Evolutionary conservation across 2,888 invertebrate genomes (phyloP).

Genomic region (Stenchaetothrips biformis): DNA sequence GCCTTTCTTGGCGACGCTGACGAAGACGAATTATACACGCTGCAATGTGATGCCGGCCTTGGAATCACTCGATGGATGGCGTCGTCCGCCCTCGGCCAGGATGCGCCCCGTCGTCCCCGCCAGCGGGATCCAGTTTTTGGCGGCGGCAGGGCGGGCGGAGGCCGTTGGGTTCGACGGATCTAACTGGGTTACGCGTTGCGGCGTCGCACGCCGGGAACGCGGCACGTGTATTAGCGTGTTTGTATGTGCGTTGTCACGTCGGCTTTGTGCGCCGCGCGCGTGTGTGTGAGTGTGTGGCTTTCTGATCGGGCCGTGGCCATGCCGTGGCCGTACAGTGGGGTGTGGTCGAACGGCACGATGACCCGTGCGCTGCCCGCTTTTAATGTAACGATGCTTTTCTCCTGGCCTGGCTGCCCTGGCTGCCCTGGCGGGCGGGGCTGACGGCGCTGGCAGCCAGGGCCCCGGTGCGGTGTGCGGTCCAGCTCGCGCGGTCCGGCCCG

Average conservation of each 20-base stretch:
- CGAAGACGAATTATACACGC: neutral
- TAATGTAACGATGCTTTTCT: constrained; percentile 16
- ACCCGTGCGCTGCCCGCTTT: neutral
- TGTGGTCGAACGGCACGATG: no score
- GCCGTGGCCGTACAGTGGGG: no score
- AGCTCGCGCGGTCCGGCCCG: no score
- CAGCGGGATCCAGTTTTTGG: constrained; percentile 10
- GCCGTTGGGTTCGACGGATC: neutral
- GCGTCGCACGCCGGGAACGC: neutral
- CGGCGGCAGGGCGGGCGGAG: neutral
- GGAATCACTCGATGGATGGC: neutral
- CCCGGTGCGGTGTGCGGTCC: neutral
- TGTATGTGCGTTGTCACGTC: neutral
- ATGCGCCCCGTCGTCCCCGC: neutral
- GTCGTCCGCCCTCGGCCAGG: neutral
- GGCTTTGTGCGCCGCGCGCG: neutral
- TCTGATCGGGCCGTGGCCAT: no score
- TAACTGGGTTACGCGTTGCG: neutral
- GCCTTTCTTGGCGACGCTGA: neutral
- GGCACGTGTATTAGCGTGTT: neutral
- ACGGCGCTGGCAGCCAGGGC: neutral
- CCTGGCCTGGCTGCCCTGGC: no score
- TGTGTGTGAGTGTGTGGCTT: no score
- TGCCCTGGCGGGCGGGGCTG: no score
- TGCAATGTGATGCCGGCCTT: neutral